Base-by-base conservation (phyloP, 37 sponge, comb jelly and placozoan species). In the Haliclona indistincta region DNA sequence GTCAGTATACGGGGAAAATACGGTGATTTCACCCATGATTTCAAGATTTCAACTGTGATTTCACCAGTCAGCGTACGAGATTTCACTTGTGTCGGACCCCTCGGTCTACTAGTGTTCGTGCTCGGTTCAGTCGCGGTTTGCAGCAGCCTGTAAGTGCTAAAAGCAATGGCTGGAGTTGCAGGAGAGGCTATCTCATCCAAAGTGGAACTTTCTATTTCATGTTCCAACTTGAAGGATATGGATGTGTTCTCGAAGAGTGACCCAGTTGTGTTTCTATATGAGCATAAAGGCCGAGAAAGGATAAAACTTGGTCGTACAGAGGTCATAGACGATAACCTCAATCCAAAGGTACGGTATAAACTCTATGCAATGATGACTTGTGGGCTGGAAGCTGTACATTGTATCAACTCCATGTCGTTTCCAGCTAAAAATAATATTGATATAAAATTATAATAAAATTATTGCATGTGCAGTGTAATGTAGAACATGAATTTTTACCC, bases 171-270 rank as follows among this genome's bases (percentile, higher is more conserved):
- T n/a, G n/a, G n/a, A n/a, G n/a, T 74, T 38, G 75, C 74, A 25
- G 47, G 45, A 1, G 53, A 55, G n/a, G 84, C 60, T 23, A 42
- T 68, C 0, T 78, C 19, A 36, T 88, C 91, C 4, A 76, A 73
- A 42, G 92, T 95, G 37, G 92, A 95, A 43, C 64, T 95, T 15
- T 88, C 89, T 11, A 63, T 95, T 3, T 84, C 85, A 23, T 95
- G 96, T 63, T 35, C 70, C 20, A 83, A 86, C 36, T 73, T 95
- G 7, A 73, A 81, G 45, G 81, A 91, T 29, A 35, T 91, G 77
- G 96, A 95, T 61, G 28, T 78, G 23, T 92, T 95, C 74, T 95
- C 96, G 35, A 95, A 95, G 77, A 91, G 93, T 61, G 96, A 95
- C 64, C 96, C 96, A 28, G 56, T 77, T 45, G 81, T 81, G 30